Conservation (phyloP, 1,140 invertebrate genomes). For the Thalassaphorura encarpata region DNA sequence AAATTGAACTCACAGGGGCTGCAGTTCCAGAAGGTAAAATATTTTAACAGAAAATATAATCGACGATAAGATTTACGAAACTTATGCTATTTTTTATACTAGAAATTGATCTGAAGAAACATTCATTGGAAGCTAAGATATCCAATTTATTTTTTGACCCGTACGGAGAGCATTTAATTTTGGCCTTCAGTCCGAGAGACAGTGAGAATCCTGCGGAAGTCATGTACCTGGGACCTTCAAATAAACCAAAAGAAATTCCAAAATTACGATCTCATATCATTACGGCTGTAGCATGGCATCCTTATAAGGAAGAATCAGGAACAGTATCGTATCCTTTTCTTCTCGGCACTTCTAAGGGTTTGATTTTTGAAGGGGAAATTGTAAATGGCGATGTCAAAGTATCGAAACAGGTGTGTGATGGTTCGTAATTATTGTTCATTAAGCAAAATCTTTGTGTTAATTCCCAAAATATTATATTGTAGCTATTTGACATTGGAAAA, state of each 20-base stretch:
- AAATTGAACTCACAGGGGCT: slow-evolving; percentile 57
- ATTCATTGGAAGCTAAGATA: slow-evolving; percentile 48
- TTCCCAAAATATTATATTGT: slow-evolving; percentile 6
- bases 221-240: slow-evolving; percentile 59
- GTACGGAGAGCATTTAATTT: slow-evolving; percentile 69
- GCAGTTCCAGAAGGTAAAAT: neutral
- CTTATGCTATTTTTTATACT: slow-evolving; percentile 16
- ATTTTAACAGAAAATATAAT: neutral
- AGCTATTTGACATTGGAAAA: slow-evolving; percentile 80
- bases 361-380: slow-evolving; percentile 86
- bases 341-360: slow-evolving; percentile 76
- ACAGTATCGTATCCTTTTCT: slow-evolving; percentile 58
- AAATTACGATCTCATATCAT: slow-evolving; percentile 74
- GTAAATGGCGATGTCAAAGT: slow-evolving; percentile 66
- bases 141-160: slow-evolving; percentile 74
- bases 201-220: slow-evolving; percentile 58
- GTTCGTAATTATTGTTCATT: slow-evolving; percentile 9
- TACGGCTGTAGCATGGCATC: slow-evolving; percentile 85
- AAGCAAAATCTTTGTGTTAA: slow-evolving; percentile 4
- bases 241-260: slow-evolving; percentile 50
- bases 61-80: slow-evolving; percentile 10
- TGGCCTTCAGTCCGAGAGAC: slow-evolving; percentile 56
- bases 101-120: slow-evolving; percentile 38
- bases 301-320: slow-evolving; percentile 49
- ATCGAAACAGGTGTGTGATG: slow-evolving; percentile 64